Evolutionary conservation across 1,140 invertebrate genomes (phyloP).

Genomic region (Rhizoglyphus robini): DNA sequence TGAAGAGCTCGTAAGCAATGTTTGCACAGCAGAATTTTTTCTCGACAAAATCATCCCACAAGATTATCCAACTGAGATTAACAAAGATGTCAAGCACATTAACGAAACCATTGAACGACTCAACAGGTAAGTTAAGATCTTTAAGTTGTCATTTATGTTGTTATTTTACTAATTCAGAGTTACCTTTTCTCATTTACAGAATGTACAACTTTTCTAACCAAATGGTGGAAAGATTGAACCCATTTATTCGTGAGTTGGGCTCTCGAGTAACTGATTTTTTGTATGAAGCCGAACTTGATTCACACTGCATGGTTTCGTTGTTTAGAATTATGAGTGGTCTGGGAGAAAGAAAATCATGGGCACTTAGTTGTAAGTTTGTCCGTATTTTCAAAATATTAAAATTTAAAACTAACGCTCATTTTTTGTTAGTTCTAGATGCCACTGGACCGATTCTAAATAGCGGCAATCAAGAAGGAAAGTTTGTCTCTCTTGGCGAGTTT

Average conservation of each 20-base stretch:
- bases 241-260: neutral
- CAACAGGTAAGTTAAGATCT: neutral
- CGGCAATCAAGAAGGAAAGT: slow-evolving; percentile 26
- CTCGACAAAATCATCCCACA: neutral
- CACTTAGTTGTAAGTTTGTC: slow-evolving; percentile 14
- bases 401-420: slow-evolving; percentile 7
- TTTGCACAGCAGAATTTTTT: slow-evolving; percentile 9
- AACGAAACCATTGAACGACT: slow-evolving; percentile 14
- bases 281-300: slow-evolving; percentile 9
- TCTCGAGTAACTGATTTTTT: neutral
- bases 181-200: too few relatives aligned
- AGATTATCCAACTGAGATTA: slow-evolving; percentile 8
- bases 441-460: slow-evolving; percentile 23
- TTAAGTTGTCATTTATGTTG: too few relatives aligned
- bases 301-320: neutral
- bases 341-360: slow-evolving; percentile 3
- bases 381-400: neutral
- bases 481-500: slow-evolving; percentile 27
- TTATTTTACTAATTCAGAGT: neutral
- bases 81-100: slow-evolving; percentile 14
- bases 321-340: neutral
- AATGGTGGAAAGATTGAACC: neutral
- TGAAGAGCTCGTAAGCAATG: neutral
- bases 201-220: slow-evolving; percentile 12
- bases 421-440: slow-evolving; percentile 27